Conservation (phyloP, 2,113 vertebrate species). For the Tyto alba region DNA sequence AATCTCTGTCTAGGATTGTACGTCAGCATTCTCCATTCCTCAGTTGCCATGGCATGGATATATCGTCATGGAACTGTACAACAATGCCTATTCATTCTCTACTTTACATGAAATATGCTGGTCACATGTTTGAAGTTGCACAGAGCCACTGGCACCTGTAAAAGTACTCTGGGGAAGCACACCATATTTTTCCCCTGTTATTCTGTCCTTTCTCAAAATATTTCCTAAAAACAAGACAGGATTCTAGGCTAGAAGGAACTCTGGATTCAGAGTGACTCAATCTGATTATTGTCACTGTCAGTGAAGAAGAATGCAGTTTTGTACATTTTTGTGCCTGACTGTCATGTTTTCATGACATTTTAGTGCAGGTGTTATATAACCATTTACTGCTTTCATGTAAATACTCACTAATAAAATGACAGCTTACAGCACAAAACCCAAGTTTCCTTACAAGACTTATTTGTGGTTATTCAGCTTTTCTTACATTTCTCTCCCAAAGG, state of each 20-base stretch:
- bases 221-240: background rate
- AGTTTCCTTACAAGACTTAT: background rate
- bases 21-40: background rate
- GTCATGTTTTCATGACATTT: background rate
- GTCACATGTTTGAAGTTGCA: background rate
- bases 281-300: background rate
- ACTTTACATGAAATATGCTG: background rate
- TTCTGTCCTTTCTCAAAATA: background rate
- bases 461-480: background rate
- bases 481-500: background rate
- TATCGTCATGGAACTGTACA: background rate
- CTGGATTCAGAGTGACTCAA: background rate
- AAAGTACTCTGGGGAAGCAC: background rate
- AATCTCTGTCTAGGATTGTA: background rate
- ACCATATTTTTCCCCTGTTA: background rate
- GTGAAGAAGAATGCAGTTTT: background rate
- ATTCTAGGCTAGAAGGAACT: background rate
- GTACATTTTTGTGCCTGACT: background rate
- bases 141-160: background rate
- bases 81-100: background rate
- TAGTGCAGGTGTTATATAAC: background rate
- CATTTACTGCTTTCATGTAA: background rate
- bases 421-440: background rate
- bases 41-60: background rate
- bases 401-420: background rate